Evolutionary conservation across 2,113 vertebrate species (phyloP).

Genomic region (Tylochromis polylepis): DNA sequence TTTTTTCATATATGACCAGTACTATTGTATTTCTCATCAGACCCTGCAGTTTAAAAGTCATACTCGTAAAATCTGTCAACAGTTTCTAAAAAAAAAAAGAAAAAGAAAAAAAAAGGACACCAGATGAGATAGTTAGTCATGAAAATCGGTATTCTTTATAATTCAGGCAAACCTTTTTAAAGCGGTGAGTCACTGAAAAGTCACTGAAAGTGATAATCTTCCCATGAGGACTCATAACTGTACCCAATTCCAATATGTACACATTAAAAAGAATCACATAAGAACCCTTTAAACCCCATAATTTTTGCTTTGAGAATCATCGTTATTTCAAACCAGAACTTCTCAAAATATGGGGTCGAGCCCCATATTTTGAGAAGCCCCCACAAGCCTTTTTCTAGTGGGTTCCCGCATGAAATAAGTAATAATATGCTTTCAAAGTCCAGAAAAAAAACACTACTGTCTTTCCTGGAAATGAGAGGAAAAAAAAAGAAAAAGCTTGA

Average conservation of each 20-base stretch:
- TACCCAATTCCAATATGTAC: not conserved
- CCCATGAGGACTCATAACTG: not conserved
- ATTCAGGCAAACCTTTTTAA: not conserved
- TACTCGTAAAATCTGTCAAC: not conserved
- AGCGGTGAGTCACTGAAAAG: not conserved
- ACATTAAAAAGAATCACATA: not conserved
- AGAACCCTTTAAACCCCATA: not conserved
- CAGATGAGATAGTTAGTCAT: not conserved
- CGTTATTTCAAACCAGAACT: constrained; percentile 2
- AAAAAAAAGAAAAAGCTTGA: not conserved
- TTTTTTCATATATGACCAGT: not conserved
- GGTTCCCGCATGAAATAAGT: constrained; percentile 44
- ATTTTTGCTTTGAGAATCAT: constrained; percentile 16
- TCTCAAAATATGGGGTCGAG: constrained; percentile 25
- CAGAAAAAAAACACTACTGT: constrained; percentile 27
- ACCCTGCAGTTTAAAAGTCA: not conserved
- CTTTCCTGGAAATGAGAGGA: constrained; percentile 31
- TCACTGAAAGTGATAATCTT: not conserved
- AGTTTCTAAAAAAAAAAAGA: not conserved
- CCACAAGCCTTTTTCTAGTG: constrained; percentile 36
- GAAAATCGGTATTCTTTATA: not conserved
- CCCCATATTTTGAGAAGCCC: no score
- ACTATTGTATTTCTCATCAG: not conserved
- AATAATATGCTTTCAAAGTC: constrained; percentile 42
- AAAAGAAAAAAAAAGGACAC: not conserved